These are phyloP conservation scores for Phylloscopus collybita DNA, from an alignment of 2,797 vertebrate species.

Conservation along the genomic window DNA sequence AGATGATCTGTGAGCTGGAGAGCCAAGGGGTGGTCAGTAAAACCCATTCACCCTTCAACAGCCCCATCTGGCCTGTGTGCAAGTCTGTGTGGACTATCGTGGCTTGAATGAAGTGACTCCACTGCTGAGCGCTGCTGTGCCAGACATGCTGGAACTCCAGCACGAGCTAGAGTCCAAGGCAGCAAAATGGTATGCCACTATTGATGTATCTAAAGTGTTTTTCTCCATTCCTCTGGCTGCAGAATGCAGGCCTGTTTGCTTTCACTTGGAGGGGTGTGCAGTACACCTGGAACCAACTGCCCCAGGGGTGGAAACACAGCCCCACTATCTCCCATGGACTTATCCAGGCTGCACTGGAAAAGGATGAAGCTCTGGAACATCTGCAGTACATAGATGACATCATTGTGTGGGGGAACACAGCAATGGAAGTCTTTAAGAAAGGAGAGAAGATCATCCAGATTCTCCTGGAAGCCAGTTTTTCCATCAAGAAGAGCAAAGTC, in stretches of 20 bases:
- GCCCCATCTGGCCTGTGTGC: neutral
- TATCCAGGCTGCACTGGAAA: neutral
- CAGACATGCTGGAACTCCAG: neutral
- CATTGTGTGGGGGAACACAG: no score
- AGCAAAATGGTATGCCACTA: neutral
- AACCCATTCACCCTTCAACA: neutral
- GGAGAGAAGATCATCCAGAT: neutral
- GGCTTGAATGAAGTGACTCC: neutral
- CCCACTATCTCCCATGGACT: neutral
- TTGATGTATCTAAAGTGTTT: fast-evolving
- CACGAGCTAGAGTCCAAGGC: neutral
- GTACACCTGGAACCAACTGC: neutral
- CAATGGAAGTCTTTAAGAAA: no score
- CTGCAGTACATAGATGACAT: neutral
- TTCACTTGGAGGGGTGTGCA: fast-evolving
- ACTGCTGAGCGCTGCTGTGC: neutral
- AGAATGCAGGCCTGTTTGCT: no score
- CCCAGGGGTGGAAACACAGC: neutral
- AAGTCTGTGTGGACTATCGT: neutral
- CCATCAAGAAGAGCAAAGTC: neutral
- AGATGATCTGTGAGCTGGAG: neutral
- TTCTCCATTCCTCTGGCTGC: no score
- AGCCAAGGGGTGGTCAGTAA: neutral
- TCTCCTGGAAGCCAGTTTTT: fast-evolving
- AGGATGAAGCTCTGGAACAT: neutral